phyloP scores from a whole-genome alignment of 2,113 vertebrate genomes.

The Festucalex cinctus region DNA sequence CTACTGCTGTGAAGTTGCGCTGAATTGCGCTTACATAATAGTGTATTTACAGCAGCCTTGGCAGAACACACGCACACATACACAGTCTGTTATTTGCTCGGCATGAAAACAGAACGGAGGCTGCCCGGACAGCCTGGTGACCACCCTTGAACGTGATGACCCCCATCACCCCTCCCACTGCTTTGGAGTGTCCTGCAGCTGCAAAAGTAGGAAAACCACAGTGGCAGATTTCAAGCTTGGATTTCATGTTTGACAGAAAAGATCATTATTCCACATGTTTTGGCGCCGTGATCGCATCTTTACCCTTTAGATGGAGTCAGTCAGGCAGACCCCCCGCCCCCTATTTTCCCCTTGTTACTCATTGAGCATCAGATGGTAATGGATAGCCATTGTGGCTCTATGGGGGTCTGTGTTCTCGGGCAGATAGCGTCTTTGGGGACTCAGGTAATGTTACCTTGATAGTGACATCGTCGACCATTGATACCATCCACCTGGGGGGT shows the following conservation, averaged over 20 bases:
- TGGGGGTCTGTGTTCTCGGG: conserved; percentile 57
- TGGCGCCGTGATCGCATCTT: conserved; percentile 43
- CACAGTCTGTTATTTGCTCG: conserved; percentile 54
- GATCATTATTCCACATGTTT: conserved; percentile 42
- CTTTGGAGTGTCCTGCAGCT: conserved; percentile 4
- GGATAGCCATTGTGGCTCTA: conserved; percentile 54
- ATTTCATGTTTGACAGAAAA: conserved; percentile 47
- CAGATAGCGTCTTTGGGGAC: conserved; percentile 52
- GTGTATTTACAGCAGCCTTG: conserved; percentile 65
- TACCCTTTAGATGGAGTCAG: conserved; percentile 40
- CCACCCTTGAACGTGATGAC: conserved; percentile 46
- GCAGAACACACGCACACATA: conserved; percentile 49
- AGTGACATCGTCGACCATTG: background rate
- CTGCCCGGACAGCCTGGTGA: conserved; percentile 42
- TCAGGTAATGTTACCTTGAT: conserved; percentile 43
- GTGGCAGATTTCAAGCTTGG: background rate
- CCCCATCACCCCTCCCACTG: conserved; percentile 28
- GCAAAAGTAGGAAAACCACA: background rate
- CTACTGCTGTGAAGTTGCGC: conserved; percentile 46
- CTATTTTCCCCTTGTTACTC: conserved; percentile 54
- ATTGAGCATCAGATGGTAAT: conserved; percentile 62
- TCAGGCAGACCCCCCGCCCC: conserved; percentile 40
- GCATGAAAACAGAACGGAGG: conserved; percentile 55
- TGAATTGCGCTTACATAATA: conserved; percentile 61
- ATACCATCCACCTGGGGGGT: background rate